Conservation (phyloP, 2,113 vertebrate species). For the Tetraodon nigroviridis region DNA sequence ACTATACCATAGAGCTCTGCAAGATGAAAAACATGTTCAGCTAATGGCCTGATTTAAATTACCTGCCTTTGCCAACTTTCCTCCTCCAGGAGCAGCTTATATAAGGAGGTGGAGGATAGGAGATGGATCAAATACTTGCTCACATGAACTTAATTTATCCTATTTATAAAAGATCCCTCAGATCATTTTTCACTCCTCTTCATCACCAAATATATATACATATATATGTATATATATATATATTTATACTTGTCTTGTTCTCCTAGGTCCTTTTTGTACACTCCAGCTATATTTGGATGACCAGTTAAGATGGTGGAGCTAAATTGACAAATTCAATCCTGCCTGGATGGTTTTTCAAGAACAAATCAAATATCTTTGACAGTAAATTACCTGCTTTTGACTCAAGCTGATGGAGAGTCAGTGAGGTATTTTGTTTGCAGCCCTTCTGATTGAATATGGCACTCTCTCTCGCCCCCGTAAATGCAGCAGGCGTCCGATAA, state of each 20-base stretch:
- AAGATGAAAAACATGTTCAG: neutral
- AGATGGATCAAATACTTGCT: neutral
- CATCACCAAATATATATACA: neutral
- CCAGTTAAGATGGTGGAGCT: conserved; percentile 19
- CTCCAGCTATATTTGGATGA: conserved; percentile 22
- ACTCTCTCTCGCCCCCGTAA: neutral
- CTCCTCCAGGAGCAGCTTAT: neutral
- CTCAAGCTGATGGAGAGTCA: neutral
- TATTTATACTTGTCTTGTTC: neutral
- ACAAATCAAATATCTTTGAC: conserved; percentile 14
- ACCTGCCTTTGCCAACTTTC: neutral
- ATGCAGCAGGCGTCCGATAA: neutral
- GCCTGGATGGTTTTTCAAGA: conserved; percentile 25
- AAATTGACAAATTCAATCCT: conserved; percentile 31
- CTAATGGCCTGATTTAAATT: neutral
- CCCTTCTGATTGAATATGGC: neutral
- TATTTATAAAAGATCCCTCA: too few species aligned
- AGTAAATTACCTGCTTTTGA: neutral
- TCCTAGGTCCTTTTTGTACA: neutral
- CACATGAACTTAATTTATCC: neutral
- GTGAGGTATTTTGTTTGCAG: neutral
- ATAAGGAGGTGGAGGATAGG: neutral
- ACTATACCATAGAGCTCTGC: too few species aligned
- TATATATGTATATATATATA: fast-evolving
- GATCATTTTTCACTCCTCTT: neutral